Evolutionary conservation across 2,797 vertebrate species (phyloP), one percentile per base, ranked within the genome.

Genomic region (Acanthurus leucopareius): DNA sequence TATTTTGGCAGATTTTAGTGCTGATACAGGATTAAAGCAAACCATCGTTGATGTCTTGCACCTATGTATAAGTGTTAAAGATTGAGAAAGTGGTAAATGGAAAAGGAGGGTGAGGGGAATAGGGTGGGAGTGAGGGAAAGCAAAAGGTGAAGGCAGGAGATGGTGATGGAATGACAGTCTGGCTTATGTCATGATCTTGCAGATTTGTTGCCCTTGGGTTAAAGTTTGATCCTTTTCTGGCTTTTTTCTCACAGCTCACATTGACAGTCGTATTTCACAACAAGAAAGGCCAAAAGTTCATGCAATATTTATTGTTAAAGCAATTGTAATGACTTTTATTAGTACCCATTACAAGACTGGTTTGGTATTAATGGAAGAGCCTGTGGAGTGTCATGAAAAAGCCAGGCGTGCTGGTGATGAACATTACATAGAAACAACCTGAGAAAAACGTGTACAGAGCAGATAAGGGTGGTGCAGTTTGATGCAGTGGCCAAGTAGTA

Each of bases 111-210:
- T 22, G 45, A 73, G 28, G 2, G 28, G 17, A 13, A 68, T 1
- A 19, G 19, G 0, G n/a, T 57, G 61, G 20, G 44, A 56, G 66
- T 40, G 63, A 40, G 47, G 11, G 14, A 71, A 25, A 63, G 53
- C 53, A 32, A 73, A 76, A 72, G 51, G 66, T 70, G 40, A 75
- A 47, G 13, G 44, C 47, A 54, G 44, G 48, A 67, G 42, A 66
- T 20, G 75, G 15, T 56, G 53, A 66, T 75, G 54, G 64, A 52
- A 52, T 51, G 53, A 67, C 28, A 44, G 60, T 74, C 72, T 89
- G 81, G 79, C 10, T 62, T 40, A 49, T 45, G 65, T 88, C 76
- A 80, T 53, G 42, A 51, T 61, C 38, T 52, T 79, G 65, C 80
- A n/a, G 76, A 85, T 75, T 83, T 85, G 75, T 58, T 52, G 74